These are phyloP conservation scores for Phania funesta DNA, from an alignment of 2,888 invertebrate genomes.

Conservation along the genomic window DNA sequence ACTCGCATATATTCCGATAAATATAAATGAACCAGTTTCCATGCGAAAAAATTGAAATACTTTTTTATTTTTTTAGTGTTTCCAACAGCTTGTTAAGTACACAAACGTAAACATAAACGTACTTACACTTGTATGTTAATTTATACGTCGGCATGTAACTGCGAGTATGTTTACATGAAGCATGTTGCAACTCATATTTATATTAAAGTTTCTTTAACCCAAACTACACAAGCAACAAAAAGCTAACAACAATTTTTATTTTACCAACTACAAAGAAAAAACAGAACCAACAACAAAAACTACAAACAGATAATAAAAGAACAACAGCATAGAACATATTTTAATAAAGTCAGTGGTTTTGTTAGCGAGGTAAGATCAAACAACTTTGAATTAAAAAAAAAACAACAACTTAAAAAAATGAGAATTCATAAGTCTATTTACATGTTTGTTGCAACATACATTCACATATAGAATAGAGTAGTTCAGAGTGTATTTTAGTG, in stretches of 20 bases:
- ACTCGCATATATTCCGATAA: too few species aligned
- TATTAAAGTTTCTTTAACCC: conserved; percentile 27
- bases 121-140: not conserved
- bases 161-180: conserved; percentile 7
- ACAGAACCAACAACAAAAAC: conserved; percentile 29
- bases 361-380: conserved; percentile 61
- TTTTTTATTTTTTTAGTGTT: too few species aligned
- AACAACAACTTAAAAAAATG: not conserved
- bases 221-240: not conserved
- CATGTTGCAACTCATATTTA: conserved; percentile 42
- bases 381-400: conserved; percentile 19
- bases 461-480: not conserved
- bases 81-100: too few species aligned
- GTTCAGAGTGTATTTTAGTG: conserved; percentile 8
- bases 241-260: conserved; percentile 34
- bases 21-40: too few species aligned
- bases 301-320: conserved; percentile 17
- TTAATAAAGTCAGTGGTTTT: conserved; percentile 57
- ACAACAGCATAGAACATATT: conserved; percentile 43
- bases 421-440: conserved; percentile 25
- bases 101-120: too few species aligned
- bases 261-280: conserved; percentile 11
- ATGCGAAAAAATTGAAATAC: too few species aligned
- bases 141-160: not conserved
- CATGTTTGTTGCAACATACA: conserved; percentile 29